Base-by-base conservation (phyloP, 2,113 vertebrate species). In the Mirounga angustirostris region DNA sequence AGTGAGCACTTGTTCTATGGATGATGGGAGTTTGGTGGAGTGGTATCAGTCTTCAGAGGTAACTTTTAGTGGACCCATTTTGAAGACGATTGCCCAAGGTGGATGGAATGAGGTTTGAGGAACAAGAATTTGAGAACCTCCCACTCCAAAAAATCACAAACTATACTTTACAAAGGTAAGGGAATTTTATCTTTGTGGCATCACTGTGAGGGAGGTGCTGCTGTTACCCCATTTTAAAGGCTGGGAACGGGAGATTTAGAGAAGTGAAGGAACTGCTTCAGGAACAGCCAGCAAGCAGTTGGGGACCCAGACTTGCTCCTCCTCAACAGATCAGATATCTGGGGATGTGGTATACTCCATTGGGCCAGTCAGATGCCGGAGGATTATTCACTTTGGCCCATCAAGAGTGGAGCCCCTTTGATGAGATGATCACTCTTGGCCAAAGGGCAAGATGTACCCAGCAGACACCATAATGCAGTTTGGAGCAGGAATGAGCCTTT, bases 311-410 rank as follows among this genome's bases (percentile, higher is more conserved):
- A n/a, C 33, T 4, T 58, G 83, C 6, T 87, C 4, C 30, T 63
- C 14, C 16, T 30, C 12, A 28, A 15, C 15, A 92, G 28, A 50
- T 8, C 40, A 19, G 24, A 76, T 10, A 59, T 2, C 5, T 18
- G 24, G 46, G 28, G 16, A 61, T 3, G 63, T 0, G 7, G 73
- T 8, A 2, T 8, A 76, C 30, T 58, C 21, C n/a, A 8, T 0
- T 4, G 24, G 91, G 11, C 28, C 13, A 2, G 11, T 54, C 19
- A 33, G 24, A 58, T n/a, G 19, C 4, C 9, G 2, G 10, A 65
- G 12, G 40, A 22, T 11, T 10, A 46, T 10, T 61, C 4, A 13
- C 21, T 67, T 82, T 30, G 30, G 13, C 16, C 69, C 33, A 33
- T 14, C 24, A 6, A 46, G 14, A 40, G 18, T 9, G 30, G 18